These are phyloP conservation scores for Plodia interpunctella DNA, from an alignment of 1,140 invertebrate genomes.

Conservation along the genomic window DNA sequence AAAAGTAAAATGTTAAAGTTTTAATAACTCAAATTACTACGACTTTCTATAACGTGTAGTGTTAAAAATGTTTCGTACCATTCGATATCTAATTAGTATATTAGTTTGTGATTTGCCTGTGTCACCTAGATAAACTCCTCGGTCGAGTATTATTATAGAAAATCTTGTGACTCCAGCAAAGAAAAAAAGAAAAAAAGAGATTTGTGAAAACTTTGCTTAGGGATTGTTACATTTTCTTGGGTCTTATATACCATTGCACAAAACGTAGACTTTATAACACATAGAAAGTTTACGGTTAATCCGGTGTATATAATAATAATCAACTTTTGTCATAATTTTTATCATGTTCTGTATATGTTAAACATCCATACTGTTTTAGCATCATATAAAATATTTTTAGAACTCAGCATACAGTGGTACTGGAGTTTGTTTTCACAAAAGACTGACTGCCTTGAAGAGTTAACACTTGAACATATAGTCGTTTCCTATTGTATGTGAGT, in stretches of 20 bases:
- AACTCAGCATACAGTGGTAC: constrained; percentile 54
- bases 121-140: constrained; percentile 13
- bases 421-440: constrained; percentile 51
- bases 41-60: constrained; percentile 28
- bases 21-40: constrained; percentile 13
- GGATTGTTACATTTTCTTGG: too few relatives aligned
- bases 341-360: constrained; percentile 68
- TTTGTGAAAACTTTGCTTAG: too few relatives aligned
- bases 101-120: constrained; percentile 17
- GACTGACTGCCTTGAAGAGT: neutral
- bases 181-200: neutral
- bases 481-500: constrained; percentile 11
- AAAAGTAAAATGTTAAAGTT: neutral
- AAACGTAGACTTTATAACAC: neutral
- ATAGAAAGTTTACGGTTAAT: constrained; percentile 25
- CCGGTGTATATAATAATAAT: constrained; percentile 43
- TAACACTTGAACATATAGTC: neutral
- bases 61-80: constrained; percentile 14
- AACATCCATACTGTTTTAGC: constrained; percentile 66
- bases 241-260: neutral
- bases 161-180: neutral
- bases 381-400: constrained; percentile 73
- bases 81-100: constrained; percentile 10
- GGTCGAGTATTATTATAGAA: neutral
- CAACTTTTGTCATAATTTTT: constrained; percentile 64